Conservation (phyloP, 2,113 vertebrate species). For the Campylorhamphus procurvoides region DNA sequence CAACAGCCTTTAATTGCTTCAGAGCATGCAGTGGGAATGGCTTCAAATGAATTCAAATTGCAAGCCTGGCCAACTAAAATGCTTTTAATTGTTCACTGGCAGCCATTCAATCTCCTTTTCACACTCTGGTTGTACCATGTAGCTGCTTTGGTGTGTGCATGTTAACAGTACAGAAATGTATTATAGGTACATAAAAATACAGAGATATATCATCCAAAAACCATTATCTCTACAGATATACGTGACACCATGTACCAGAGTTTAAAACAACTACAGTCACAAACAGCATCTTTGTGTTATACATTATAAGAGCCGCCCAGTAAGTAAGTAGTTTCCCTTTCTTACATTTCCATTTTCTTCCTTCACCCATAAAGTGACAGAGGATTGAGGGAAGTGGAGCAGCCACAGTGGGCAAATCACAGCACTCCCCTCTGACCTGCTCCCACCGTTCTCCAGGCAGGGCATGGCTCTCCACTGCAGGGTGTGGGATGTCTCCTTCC, state of each 20-base stretch:
- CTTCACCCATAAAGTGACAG: background rate
- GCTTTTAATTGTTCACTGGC: constrained; percentile 40
- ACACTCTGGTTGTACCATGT: background rate
- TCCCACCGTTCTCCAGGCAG: background rate
- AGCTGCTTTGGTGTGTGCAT: background rate
- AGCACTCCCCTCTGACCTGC: fast-evolving
- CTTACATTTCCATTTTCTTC: background rate
- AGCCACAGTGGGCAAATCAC: background rate
- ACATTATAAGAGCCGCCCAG: background rate
- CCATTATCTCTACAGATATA: fast-evolving
- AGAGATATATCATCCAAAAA: background rate
- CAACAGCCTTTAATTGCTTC: background rate
- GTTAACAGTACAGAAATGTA: background rate
- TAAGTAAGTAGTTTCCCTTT: background rate
- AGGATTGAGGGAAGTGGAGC: background rate
- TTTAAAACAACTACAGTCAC: background rate
- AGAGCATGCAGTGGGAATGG: background rate
- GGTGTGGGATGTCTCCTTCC: background rate
- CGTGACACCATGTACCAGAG: background rate
- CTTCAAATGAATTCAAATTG: constrained; percentile 29
- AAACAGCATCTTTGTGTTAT: background rate
- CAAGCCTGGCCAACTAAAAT: constrained; percentile 14
- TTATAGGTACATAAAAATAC: too few species aligned
- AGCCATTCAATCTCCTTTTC: background rate
- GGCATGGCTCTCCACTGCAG: background rate